These are phyloP conservation scores for Apotomis betuletana DNA, from an alignment of 2,888 invertebrate species.

Conservation along the genomic window DNA sequence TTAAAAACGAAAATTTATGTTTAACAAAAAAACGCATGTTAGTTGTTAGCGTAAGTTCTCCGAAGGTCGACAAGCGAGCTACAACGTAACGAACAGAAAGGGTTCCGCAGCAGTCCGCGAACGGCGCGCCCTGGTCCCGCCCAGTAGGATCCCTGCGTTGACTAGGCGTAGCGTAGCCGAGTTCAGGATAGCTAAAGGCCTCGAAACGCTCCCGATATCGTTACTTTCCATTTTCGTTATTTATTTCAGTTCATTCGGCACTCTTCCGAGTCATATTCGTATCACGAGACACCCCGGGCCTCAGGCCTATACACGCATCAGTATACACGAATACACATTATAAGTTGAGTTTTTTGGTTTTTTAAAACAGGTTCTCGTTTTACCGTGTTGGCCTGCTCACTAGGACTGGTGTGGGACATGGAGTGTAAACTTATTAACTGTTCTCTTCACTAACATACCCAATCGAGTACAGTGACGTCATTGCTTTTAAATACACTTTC, in stretches of 20 bases:
- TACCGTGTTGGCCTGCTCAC: constrained; percentile 73
- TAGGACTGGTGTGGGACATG: constrained; percentile 69
- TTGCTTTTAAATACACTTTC: constrained; percentile 38
- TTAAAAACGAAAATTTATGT: constrained; percentile 64
- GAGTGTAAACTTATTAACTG: constrained; percentile 41
- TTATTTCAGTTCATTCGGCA: constrained; percentile 64
- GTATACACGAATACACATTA: constrained; percentile 70
- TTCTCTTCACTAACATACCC: constrained; percentile 27
- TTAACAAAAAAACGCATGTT: constrained; percentile 69
- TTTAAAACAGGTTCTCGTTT: constrained; percentile 65
- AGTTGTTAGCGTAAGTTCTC: constrained; percentile 65
- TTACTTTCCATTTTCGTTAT: constrained; percentile 56
- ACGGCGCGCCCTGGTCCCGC: constrained; percentile 58
- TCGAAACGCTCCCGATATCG: constrained; percentile 59
- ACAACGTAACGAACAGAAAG: not conserved
- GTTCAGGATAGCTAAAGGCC: constrained; percentile 66
- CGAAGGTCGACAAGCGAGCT: constrained; percentile 34
- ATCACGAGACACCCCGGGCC: constrained; percentile 70
- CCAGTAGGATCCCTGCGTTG: constrained; percentile 69
- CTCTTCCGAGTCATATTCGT: constrained; percentile 76
- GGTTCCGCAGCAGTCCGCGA: constrained; percentile 41
- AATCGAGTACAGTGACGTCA: constrained; percentile 32
- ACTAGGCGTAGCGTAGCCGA: constrained; percentile 68
- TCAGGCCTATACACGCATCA: constrained; percentile 68
- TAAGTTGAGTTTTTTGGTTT: constrained; percentile 48